Evolutionary conservation across 2,113 vertebrate species (phyloP).

Genomic region (Orcinus orca): DNA sequence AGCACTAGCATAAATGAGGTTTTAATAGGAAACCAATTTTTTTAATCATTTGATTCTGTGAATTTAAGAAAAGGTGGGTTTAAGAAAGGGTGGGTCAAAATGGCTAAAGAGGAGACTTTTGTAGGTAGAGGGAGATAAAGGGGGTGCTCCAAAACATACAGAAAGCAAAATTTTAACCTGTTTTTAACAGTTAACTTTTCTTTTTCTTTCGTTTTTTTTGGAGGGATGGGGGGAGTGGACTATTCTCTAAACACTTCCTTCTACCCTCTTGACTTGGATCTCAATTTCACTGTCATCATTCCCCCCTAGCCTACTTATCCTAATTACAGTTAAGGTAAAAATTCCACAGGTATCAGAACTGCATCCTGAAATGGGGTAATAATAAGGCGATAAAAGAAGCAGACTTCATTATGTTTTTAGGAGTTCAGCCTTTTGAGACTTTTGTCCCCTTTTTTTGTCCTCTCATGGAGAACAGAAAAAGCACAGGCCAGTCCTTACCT

Average conservation of each 20-base stretch:
- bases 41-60: background rate
- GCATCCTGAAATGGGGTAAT: background rate
- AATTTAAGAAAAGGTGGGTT: background rate
- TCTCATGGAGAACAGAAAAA: background rate
- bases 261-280: background rate
- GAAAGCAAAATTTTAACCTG: background rate
- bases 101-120: background rate
- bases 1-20: background rate
- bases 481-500: slow-evolving; percentile 70
- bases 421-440: background rate
- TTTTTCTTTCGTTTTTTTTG: background rate
- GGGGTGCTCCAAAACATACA: background rate
- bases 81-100: background rate
- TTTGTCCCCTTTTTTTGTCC: background rate
- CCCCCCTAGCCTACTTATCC: background rate
- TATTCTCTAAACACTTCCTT: slow-evolving; percentile 2
- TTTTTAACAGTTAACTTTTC: background rate
- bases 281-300: background rate
- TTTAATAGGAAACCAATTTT: background rate
- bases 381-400: background rate
- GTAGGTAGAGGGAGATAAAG: background rate
- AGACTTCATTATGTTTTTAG: background rate
- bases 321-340: background rate
- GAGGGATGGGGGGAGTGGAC: background rate
- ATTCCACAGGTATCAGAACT: background rate